Evolutionary conservation across 2,888 invertebrate genomes (phyloP).

Genomic region (Toxonevra muliebris): DNA sequence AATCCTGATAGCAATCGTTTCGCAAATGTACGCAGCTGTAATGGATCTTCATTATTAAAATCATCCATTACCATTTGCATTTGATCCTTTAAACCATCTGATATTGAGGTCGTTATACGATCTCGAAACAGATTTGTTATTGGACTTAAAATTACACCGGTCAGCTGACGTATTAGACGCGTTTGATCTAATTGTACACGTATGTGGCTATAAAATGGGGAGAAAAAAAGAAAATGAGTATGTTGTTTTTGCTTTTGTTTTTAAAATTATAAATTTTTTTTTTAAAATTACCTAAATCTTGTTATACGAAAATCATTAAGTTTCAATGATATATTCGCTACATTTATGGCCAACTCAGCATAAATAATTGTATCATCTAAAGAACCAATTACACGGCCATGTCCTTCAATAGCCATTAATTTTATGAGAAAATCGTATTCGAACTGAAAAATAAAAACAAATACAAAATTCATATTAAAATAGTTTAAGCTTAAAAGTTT

Average conservation of each 20-base stretch:
- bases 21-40: conserved; percentile 57
- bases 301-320: conserved; percentile 60
- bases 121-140: conserved; percentile 62
- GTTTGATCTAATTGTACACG: conserved; percentile 59
- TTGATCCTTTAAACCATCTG: conserved; percentile 60
- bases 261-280: background rate
- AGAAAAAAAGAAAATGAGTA: conserved; percentile 1
- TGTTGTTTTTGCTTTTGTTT: background rate
- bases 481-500: no score
- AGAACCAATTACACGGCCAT: conserved; percentile 59
- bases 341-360: conserved; percentile 59
- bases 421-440: conserved; percentile 60
- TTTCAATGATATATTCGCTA: conserved; percentile 51
- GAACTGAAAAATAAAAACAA: conserved; percentile 48
- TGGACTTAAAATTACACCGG: conserved; percentile 61
- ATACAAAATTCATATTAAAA: no score
- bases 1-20: conserved; percentile 57
- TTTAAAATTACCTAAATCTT: conserved; percentile 54
- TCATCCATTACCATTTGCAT: conserved; percentile 60
- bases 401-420: conserved; percentile 57
- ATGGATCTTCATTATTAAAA: conserved; percentile 60
- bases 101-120: conserved; percentile 61
- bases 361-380: conserved; percentile 58
- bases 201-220: conserved; percentile 53
- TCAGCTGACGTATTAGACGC: conserved; percentile 56